phyloP scores from a whole-genome alignment of 2,113 vertebrate species.

The Fregata magnificens region DNA sequence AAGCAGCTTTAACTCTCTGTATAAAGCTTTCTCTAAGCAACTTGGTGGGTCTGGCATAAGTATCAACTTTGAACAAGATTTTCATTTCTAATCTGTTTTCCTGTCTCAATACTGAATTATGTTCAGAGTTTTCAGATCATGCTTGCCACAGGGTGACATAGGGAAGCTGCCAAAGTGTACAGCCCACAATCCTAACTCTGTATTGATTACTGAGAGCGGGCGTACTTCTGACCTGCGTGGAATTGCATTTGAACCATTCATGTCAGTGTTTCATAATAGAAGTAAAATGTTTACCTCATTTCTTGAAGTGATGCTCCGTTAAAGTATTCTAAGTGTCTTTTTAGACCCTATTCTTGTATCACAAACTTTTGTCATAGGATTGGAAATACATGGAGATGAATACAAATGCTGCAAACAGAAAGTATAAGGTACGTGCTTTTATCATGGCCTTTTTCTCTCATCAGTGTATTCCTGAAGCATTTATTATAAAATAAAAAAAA shows the following conservation, averaged over 20 bases:
- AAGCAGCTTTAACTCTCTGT: slow-evolving; percentile 41
- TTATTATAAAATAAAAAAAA: background rate
- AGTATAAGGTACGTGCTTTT: background rate
- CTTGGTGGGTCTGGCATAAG: slow-evolving; percentile 60
- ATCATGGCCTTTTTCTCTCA: background rate
- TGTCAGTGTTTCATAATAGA: background rate
- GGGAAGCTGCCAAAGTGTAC: background rate
- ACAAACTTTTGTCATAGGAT: background rate
- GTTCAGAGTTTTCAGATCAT: slow-evolving; percentile 6
- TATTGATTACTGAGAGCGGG: background rate
- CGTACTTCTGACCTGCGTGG: background rate
- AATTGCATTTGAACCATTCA: background rate
- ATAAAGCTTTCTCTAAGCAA: slow-evolving; percentile 49
- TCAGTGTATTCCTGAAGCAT: background rate
- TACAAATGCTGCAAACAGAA: background rate
- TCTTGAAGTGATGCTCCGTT: background rate
- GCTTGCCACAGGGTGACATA: background rate
- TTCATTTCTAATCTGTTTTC: slow-evolving; percentile 53
- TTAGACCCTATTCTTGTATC: background rate
- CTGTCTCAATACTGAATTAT: slow-evolving; percentile 36
- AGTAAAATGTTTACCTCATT: background rate
- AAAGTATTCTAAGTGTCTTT: background rate
- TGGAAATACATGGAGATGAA: background rate
- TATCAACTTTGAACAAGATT: slow-evolving; percentile 48
- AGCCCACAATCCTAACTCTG: background rate